A percentile compares a stretch with the other conserved stretches of the same genome.
These are phyloP conservation scores for Ricordea florida DNA, from an alignment of 92 coral and sea anemone genomes.

Conservation along the genomic window DNA sequence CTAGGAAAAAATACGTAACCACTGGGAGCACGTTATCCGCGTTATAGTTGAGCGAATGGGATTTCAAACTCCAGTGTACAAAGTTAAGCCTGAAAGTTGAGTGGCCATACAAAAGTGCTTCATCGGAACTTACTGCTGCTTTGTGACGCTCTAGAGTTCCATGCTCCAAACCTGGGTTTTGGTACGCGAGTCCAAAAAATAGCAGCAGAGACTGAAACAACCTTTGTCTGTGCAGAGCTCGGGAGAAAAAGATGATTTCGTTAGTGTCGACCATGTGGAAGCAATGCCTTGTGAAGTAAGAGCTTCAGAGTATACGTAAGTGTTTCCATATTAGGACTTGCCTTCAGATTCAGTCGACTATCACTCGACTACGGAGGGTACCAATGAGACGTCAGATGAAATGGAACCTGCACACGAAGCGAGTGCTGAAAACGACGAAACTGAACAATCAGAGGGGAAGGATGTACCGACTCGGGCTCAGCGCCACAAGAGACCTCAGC, in stretches of 20 bases:
- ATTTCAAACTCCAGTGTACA: conserved; percentile 5
- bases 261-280: background rate
- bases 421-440: background rate
- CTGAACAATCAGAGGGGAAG: conserved; percentile 2
- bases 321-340: background rate
- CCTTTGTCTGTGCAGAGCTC: background rate
- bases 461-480: conserved; percentile 7
- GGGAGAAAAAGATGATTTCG: background rate
- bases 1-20: conserved; percentile 11
- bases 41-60: conserved; percentile 24
- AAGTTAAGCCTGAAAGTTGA: conserved; percentile 22
- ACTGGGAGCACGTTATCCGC: conserved; percentile 12
- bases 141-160: conserved; percentile 16
- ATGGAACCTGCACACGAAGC: background rate
- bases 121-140: conserved; percentile 23
- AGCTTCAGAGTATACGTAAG: background rate
- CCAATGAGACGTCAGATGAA: too few relatives aligned
- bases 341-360: conserved; percentile 7
- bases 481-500: conserved; percentile 18
- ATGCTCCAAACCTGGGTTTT: background rate
- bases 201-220: background rate
- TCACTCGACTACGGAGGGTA: too few relatives aligned
- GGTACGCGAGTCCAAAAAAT: background rate
- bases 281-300: background rate
- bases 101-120: conserved; percentile 13